Conservation (phyloP, 2,113 vertebrate genomes). For the Stictonetta naevosa region DNA sequence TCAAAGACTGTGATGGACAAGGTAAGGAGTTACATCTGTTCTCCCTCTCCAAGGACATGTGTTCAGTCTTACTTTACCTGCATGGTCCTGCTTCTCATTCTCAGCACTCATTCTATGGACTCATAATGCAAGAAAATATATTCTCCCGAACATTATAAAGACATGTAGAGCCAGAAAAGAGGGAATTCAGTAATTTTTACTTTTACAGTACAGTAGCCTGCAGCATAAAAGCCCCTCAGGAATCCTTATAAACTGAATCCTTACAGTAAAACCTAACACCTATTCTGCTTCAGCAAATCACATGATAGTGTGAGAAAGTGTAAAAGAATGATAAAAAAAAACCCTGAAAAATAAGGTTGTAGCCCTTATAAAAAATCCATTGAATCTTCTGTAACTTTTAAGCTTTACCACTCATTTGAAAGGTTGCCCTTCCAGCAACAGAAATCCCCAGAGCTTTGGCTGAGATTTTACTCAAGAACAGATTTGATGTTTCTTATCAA, state of each 20-base stretch:
- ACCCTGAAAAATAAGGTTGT: neutral
- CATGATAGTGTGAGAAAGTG: neutral
- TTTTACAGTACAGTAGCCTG: neutral
- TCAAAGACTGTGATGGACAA: neutral
- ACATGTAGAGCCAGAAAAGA: neutral
- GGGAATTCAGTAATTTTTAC: neutral
- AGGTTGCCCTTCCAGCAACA: neutral
- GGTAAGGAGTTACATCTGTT: neutral
- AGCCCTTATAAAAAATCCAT: fast-evolving
- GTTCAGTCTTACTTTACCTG: neutral
- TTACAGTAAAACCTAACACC: neutral
- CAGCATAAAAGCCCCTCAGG: neutral
- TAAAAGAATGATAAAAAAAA: neutral
- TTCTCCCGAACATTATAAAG: neutral
- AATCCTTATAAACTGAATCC: neutral
- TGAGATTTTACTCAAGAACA: neutral
- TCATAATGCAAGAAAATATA: neutral
- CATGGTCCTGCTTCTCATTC: neutral
- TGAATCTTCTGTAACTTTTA: neutral
- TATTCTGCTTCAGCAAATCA: neutral
- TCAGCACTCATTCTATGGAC: neutral
- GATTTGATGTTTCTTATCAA: neutral
- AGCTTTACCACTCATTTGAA: neutral
- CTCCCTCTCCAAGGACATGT: fast-evolving
- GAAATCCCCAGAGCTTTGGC: neutral